Evolutionary conservation across 2,888 invertebrate species (phyloP), one percentile per base, ranked within the genome.

Genomic region (Ennomos quercinarius): DNA sequence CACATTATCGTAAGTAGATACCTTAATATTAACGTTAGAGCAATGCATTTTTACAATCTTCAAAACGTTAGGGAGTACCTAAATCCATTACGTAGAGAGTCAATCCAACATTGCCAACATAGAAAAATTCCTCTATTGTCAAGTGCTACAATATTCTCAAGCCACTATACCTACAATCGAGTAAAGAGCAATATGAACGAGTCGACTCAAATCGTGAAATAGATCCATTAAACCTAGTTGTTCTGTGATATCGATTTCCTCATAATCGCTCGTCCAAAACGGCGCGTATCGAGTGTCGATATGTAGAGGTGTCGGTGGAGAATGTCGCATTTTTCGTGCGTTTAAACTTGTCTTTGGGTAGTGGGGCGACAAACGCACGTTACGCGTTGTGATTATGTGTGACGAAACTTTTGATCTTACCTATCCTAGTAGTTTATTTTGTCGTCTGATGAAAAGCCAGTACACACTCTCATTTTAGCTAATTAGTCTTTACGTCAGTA

Each of bases 321-420:
- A 80, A 76, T 76, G 84, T 81, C 80, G 81, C 63, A 83, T 84
- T 84, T 86, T 84, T 84, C 83, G 79, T 82, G 74, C 81, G 68
- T 78, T 84, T 84, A 84, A 83, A 80, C 83, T 75, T 68, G 77
- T 73, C 73, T 66, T 57, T 61, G 69, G 59, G 65, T 80, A 82
- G 76, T 77, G 80, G 68, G 60, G 80, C 79, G 79, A 72, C 68
- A 84, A 85, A 84, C 80, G 61, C 70, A 72, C 78, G 83, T 80
- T 74, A 82, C 81, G 83, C 81, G 73, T 75, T 74, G 72, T 76
- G 81, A 67, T 49, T 74, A 74, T 72, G 47, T 76, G 69, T 76
- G 66, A 73, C 74, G 70, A 27, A 6, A 27, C 4, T 27, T 4
- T 27, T 27, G 0, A 27, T 6, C 17, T 17, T 27, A 6, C 27